phyloP scores from a whole-genome alignment of 2,113 vertebrate genomes.

The Rhadina sibilatrix region DNA sequence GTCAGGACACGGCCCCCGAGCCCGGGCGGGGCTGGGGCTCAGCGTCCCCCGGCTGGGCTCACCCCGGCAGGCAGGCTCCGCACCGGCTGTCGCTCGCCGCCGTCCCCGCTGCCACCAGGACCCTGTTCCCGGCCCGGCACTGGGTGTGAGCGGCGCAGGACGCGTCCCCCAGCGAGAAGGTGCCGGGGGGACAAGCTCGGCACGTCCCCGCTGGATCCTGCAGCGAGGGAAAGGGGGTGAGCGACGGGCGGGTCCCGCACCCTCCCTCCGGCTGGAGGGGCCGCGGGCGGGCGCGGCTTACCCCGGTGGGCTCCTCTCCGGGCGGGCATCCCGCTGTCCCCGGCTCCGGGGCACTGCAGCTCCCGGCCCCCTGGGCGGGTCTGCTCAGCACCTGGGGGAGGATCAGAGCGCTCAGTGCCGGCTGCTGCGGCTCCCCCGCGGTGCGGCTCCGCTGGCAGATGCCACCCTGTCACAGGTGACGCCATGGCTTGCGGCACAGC shows the following conservation, averaged over 20 bases:
- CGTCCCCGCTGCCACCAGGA: slow-evolving; percentile 65
- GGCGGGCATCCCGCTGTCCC: slow-evolving; percentile 70
- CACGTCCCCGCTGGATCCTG: slow-evolving; percentile 73
- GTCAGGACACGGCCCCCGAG: neutral
- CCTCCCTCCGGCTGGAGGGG: fast-evolving
- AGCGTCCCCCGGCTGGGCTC: neutral
- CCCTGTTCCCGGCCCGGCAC: slow-evolving; percentile 74
- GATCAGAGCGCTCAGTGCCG: neutral
- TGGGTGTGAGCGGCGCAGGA: slow-evolving; percentile 76
- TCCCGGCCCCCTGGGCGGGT: slow-evolving; percentile 55
- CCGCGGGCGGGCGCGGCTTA: slow-evolving; percentile 27
- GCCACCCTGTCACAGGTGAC: neutral
- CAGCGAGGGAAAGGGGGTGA: neutral
- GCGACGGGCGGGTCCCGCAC: fast-evolving
- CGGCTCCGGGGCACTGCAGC: slow-evolving; percentile 51
- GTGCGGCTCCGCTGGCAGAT: fast-evolving
- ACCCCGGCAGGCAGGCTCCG: slow-evolving; percentile 86
- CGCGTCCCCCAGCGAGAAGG: slow-evolving; percentile 77
- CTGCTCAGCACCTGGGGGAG: slow-evolving; percentile 44
- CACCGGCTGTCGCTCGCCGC: slow-evolving; percentile 72
- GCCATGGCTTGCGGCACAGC: fast-evolving
- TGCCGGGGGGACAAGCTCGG: slow-evolving; percentile 75
- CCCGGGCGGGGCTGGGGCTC: fast-evolving
- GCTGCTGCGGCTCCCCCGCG: neutral
- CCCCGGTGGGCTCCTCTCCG: slow-evolving; percentile 83